Conservation (phyloP, 2,888 invertebrate species). For the Barypeithes pellucidus region DNA sequence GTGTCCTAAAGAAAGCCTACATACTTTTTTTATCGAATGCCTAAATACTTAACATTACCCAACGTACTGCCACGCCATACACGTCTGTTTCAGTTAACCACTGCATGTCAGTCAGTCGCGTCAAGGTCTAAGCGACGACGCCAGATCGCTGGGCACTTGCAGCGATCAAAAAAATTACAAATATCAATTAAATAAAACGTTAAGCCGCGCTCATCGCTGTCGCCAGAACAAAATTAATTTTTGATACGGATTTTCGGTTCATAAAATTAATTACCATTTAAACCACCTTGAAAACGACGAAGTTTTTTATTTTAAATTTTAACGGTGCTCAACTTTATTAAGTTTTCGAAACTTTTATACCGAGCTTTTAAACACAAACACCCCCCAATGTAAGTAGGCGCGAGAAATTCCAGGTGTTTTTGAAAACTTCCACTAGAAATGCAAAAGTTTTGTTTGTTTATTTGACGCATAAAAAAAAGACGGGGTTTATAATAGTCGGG, state of each 20-base stretch:
- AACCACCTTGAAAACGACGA: not conserved
- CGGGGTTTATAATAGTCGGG: too few species aligned
- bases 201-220: too few species aligned
- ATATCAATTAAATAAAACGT: too few species aligned
- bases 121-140: too few species aligned
- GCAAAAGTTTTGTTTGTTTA: not conserved
- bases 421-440: not conserved
- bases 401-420: conserved; percentile 7
- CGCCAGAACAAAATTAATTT: not conserved
- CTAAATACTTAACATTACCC: too few species aligned
- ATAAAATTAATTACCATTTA: not conserved
- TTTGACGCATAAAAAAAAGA: not conserved
- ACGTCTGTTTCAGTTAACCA: too few species aligned
- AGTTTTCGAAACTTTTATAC: not conserved
- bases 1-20: too few species aligned
- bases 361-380: not conserved
- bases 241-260: not conserved
- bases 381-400: not conserved
- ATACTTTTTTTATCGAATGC: too few species aligned
- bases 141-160: too few species aligned
- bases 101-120: too few species aligned
- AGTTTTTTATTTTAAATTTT: conserved; percentile 6
- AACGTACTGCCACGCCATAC: too few species aligned
- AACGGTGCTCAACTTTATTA: conserved; percentile 6
- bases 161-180: too few species aligned